These are phyloP conservation scores for Parasteatoda lunata DNA, from an alignment of 2,888 invertebrate genomes.

Conservation along the genomic window DNA sequence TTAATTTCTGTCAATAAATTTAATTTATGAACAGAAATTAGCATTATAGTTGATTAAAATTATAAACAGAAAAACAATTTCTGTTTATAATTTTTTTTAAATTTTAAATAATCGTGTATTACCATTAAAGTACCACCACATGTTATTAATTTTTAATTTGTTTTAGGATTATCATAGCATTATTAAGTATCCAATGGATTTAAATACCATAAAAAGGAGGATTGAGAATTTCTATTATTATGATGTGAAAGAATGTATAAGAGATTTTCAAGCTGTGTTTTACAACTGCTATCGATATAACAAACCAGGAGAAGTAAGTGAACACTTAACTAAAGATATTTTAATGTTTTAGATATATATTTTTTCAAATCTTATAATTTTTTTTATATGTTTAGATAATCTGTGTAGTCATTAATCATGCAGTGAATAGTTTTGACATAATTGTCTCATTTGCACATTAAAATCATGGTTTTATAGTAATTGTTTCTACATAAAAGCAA, in stretches of 20 bases:
- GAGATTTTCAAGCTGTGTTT: slow-evolving; percentile 98
- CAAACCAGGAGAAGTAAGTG: slow-evolving; percentile 87
- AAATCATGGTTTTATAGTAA: no score
- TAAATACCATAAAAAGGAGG: slow-evolving; percentile 96
- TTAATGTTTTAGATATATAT: not conserved
- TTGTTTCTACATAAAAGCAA: no score
- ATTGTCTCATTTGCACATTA: no score
- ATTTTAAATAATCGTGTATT: not conserved
- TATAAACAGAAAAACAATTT: no score
- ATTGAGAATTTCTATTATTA: slow-evolving; percentile 96
- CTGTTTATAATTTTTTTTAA: not conserved
- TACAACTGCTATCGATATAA: slow-evolving; percentile 98
- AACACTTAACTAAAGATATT: not conserved
- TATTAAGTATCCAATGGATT: slow-evolving; percentile 97
- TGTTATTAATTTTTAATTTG: slow-evolving; percentile 39
- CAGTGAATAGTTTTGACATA: no score
- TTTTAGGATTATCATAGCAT: slow-evolving; percentile 96
- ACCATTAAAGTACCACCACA: not conserved
- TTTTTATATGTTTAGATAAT: no score
- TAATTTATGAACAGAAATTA: no score
- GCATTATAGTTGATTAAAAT: no score
- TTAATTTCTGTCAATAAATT: no score
- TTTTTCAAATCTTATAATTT: not conserved
- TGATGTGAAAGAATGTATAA: slow-evolving; percentile 95
- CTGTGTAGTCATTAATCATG: no score